Evolutionary conservation across 2,888 invertebrate species (phyloP).

Genomic region (Seira musarum): DNA sequence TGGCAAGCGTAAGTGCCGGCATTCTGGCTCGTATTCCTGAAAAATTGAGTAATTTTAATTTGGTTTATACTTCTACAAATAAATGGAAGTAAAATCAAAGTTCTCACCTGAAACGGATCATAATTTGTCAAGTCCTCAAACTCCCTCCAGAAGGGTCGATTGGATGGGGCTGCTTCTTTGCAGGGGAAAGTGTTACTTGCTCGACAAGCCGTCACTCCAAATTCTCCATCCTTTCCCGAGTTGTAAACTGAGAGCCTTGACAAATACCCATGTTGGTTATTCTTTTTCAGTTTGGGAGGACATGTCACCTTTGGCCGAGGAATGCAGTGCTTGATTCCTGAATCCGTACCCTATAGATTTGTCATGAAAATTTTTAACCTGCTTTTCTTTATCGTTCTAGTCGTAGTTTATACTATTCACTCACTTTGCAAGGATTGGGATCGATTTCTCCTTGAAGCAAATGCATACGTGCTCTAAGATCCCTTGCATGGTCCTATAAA

Average conservation of each 20-base stretch:
- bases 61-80: too few relatives aligned
- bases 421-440: slow-evolving; percentile 65
- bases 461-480: slow-evolving; percentile 60
- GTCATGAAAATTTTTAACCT: too few relatives aligned
- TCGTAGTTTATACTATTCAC: too few relatives aligned
- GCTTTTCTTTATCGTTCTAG: too few relatives aligned
- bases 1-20: slow-evolving; percentile 65
- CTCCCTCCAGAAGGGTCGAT: slow-evolving; percentile 65
- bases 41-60: not conserved
- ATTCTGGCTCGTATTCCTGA: slow-evolving; percentile 62
- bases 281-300: slow-evolving; percentile 61
- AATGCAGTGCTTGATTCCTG: slow-evolving; percentile 62
- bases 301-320: slow-evolving; percentile 58
- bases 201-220: slow-evolving; percentile 62
- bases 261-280: slow-evolving; percentile 65
- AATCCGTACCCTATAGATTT: slow-evolving; percentile 51
- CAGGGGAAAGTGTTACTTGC: slow-evolving; percentile 63
- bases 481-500: slow-evolving; percentile 60
- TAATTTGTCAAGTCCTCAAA: slow-evolving; percentile 65
- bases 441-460: slow-evolving; percentile 68
- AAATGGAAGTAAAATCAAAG: not conserved
- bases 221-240: slow-evolving; percentile 33
- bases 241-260: slow-evolving; percentile 65
- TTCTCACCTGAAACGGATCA: slow-evolving; percentile 64
- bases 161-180: slow-evolving; percentile 58